Conservation (phyloP, 2,888 invertebrate genomes). For the Leptopilina myrica region DNA sequence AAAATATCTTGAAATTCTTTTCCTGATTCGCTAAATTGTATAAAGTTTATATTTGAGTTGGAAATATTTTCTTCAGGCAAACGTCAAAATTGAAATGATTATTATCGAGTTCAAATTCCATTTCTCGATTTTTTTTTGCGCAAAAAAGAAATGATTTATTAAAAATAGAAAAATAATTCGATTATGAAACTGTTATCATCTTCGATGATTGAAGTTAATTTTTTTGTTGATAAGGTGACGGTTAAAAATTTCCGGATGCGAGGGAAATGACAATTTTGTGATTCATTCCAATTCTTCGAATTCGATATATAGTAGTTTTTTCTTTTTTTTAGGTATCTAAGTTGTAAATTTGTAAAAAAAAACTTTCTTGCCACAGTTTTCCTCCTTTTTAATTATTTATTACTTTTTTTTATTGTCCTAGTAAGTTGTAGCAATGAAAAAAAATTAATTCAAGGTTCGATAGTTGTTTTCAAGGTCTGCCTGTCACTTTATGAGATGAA, state of each 20-base stretch:
- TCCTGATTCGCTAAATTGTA: background rate
- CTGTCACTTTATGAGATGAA: background rate
- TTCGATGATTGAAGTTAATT: background rate
- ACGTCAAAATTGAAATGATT: background rate
- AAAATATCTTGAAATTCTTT: background rate
- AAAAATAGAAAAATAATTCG: background rate
- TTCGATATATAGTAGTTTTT: background rate
- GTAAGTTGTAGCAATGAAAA: background rate
- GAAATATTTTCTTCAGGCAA: background rate
- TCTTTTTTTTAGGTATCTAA: background rate
- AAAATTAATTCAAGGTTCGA: constrained; percentile 1
- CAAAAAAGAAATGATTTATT: too few species aligned
- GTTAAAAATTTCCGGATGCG: background rate
- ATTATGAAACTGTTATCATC: background rate
- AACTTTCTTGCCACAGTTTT: too few species aligned
- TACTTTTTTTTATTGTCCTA: background rate
- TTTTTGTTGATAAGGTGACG: background rate
- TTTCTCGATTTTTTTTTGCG: background rate
- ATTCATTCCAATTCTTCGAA: constrained; percentile 3
- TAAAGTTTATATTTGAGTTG: background rate
- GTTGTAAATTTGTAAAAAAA: too few species aligned
- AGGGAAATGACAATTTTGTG: background rate
- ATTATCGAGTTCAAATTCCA: constrained; percentile 8
- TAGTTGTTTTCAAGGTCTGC: background rate
- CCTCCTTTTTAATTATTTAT: too few species aligned